Evolutionary conservation across 2,113 vertebrate species (phyloP).

Genomic region (Sinosuthora webbiana): DNA sequence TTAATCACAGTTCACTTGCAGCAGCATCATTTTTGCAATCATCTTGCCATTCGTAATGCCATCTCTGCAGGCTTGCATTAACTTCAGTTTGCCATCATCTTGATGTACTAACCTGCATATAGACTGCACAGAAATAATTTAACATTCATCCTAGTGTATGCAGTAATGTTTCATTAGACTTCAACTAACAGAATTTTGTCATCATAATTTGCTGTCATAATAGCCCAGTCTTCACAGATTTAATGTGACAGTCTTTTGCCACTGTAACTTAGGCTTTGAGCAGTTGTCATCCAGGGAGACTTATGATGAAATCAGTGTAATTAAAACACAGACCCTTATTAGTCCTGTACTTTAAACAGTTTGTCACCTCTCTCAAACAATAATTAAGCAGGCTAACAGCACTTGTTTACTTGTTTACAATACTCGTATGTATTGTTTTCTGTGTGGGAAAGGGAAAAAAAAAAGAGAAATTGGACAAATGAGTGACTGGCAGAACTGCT

Average conservation of each 20-base stretch:
- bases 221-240: constrained; percentile 49
- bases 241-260: constrained; percentile 53
- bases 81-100: constrained; percentile 53
- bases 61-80: constrained; percentile 42
- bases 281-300: constrained; percentile 1
- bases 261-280: constrained; percentile 27
- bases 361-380: constrained; percentile 6
- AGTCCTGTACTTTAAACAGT: neutral
- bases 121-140: constrained; percentile 36
- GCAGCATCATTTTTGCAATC: constrained; percentile 49
- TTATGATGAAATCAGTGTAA: constrained; percentile 41
- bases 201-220: constrained; percentile 63
- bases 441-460: neutral
- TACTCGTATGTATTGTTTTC: neutral
- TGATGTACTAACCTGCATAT: constrained; percentile 44
- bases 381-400: neutral
- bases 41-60: constrained; percentile 45
- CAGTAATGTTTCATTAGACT: constrained; percentile 65
- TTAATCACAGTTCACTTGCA: constrained; percentile 36
- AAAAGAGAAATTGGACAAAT: neutral
- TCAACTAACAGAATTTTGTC: constrained; percentile 68
- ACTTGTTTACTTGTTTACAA: too few species aligned
- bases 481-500: neutral
- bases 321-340: constrained; percentile 31
- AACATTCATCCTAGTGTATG: constrained; percentile 47